These are phyloP conservation scores for Melanotaenia parkinsoni DNA, from an alignment of 2,797 vertebrate species.

Conservation along the genomic window DNA sequence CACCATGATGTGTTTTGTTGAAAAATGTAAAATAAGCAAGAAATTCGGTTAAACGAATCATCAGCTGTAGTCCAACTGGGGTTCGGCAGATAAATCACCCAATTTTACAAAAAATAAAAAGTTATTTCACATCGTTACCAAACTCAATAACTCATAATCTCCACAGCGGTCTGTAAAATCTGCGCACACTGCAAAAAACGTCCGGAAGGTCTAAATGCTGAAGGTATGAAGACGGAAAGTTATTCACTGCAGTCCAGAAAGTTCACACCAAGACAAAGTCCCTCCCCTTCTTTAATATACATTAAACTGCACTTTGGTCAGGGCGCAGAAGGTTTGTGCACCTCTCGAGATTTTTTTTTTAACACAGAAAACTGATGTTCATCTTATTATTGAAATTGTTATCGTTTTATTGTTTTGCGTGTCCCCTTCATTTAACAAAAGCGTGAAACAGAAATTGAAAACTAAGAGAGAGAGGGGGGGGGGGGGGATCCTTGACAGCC, in stretches of 20 bases:
- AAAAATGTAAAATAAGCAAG: neutral
- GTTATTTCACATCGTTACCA: conserved; percentile 51
- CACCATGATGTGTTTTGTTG: conserved; percentile 24
- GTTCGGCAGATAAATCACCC: neutral
- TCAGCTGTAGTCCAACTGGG: neutral
- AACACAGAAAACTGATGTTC: too few relatives aligned
- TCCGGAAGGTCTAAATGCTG: conserved; percentile 53
- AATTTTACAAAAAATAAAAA: neutral
- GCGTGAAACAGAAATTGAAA: neutral
- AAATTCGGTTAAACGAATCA: neutral
- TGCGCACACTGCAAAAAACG: conserved; percentile 16
- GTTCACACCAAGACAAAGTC: conserved; percentile 2
- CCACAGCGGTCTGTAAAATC: conserved; percentile 23
- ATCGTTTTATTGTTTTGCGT: neutral
- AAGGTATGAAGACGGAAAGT: conserved; percentile 45
- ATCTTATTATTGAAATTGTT: neutral
- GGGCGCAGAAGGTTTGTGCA: neutral
- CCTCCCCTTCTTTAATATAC: conserved; percentile 28
- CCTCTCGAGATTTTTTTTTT: neutral
- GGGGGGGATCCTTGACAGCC: neutral
- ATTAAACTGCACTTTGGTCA: neutral
- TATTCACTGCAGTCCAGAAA: conserved; percentile 1
- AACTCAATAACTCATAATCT: neutral
- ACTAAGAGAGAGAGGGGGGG: too few relatives aligned
- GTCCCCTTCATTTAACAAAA: neutral